Base-by-base conservation (phyloP, 2,797 vertebrate species). In the Erithacus rubecula region DNA sequence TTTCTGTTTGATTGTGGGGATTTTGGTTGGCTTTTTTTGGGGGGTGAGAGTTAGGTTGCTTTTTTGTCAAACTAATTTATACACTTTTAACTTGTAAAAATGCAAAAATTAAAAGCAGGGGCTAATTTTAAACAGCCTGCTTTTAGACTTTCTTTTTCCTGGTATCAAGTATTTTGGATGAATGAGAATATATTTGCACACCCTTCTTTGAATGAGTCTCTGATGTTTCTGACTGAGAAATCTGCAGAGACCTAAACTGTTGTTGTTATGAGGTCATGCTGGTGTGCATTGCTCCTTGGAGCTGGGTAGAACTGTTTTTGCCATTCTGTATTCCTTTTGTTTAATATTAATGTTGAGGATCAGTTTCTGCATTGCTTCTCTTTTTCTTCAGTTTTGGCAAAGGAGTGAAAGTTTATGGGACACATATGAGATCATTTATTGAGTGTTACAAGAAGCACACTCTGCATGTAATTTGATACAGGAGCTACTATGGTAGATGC, bases 391-490 rank as follows among this genome's bases (percentile, higher is more conserved):
- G 74, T 78, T 78, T 90, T 96, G 95, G 89, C 91, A 96, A 80
- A 87, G 10, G 13, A 95, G 37, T 11, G 39, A 93, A 94, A 36
- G 53, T 96, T 98, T 97, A 94, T 68, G 53, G 34, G 68, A 83
- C 67, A 81, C 93, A 90, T 36, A 83, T 90, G 93, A 97, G 81
- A 93, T 79, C 91, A 85, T 96, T 97, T 97, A 96, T 70, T 94
- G 97, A 97, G 88, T 95, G 86, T 81, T 96, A 89, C 27, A 92
- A 91, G 79, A 83, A 94, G 44, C 76, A 84, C 19, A 44, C 91
- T 97, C 91, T 93, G n/a, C 89, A 17, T 12, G 77, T 86, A 97
- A 97, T 81, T 49, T 78, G 84, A 97, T 91, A 96, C 19, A 64
- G 26, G 74, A 51, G 29, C 62, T 75, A 82, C 88, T 85, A 68